phyloP scores from a whole-genome alignment of 2,113 vertebrate genomes.

The Meleagris gallopavo region DNA sequence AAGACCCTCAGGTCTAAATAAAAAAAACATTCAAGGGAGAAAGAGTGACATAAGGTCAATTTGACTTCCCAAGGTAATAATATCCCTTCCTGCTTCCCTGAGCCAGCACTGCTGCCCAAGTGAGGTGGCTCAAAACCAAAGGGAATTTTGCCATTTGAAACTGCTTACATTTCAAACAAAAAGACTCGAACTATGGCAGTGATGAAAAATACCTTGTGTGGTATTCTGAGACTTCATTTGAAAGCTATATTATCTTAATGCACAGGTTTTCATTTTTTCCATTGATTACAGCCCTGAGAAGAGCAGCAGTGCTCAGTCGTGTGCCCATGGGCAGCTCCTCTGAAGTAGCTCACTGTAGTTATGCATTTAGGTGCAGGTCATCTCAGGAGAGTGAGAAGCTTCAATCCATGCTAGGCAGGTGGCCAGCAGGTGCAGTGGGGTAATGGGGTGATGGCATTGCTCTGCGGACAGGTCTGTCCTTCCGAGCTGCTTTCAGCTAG shows the following conservation, averaged over 20 bases:
- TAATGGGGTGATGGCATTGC: neutral
- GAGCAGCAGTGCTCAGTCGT: too few relatives aligned
- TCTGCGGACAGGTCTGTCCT: fast-evolving
- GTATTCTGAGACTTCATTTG: neutral
- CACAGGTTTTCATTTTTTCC: neutral
- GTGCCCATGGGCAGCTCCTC: neutral
- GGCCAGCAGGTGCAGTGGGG: neutral
- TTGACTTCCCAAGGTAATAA: neutral
- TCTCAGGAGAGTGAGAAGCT: neutral
- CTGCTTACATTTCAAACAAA: neutral
- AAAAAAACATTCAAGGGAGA: neutral
- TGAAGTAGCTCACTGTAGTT: neutral
- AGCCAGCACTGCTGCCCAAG: neutral
- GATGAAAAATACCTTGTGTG: neutral
- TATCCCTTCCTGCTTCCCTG: neutral
- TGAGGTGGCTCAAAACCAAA: neutral
- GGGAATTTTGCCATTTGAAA: neutral
- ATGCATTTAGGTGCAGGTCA: neutral
- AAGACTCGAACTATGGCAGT: neutral
- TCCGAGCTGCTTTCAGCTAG: neutral
- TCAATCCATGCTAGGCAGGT: fast-evolving
- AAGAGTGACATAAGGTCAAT: neutral
- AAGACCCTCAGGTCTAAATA: neutral
- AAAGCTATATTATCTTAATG: neutral
- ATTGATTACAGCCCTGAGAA: neutral